Evolutionary conservation across 2,888 invertebrate species (phyloP).

Genomic region (Hirtodrosophila trivittata): DNA sequence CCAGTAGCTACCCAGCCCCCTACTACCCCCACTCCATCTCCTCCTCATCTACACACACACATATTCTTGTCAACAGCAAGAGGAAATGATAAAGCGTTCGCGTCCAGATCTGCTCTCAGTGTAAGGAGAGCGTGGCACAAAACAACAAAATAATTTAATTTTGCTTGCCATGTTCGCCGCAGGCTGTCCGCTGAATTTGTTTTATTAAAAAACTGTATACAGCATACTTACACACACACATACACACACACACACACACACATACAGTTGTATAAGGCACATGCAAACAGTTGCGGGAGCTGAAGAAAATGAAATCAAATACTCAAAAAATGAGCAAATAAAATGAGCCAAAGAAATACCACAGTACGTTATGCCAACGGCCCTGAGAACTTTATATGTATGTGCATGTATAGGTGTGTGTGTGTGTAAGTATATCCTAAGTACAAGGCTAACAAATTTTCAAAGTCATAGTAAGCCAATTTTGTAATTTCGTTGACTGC

Average conservation of each 20-base stretch:
- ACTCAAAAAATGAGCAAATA: conserved; percentile 70
- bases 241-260: conserved; percentile 19
- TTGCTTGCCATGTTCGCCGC: conserved; percentile 75
- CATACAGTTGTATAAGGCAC: conserved; percentile 19
- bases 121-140: conserved; percentile 32
- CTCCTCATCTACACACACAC: conserved; percentile 11
- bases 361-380: conserved; percentile 35
- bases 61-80: conserved; percentile 59
- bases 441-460: conserved; percentile 26
- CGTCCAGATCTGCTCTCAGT: conserved; percentile 57
- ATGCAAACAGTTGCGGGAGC: conserved; percentile 30
- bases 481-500: conserved; percentile 35
- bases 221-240: conserved; percentile 23
- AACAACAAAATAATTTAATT: conserved; percentile 76
- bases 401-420: conserved; percentile 2
- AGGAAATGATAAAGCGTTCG: conserved; percentile 71
- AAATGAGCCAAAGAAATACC: conserved; percentile 39
- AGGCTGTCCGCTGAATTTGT: conserved; percentile 74
- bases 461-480: conserved; percentile 50
- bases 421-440: neutral
- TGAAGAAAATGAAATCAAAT: conserved; percentile 73
- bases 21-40: neutral
- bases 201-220: conserved; percentile 74
- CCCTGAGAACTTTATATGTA: conserved; percentile 18
- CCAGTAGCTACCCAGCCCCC: conserved; percentile 25